Base-by-base conservation (phyloP, 2,888 invertebrate genomes). In the Tupiocoris notatus region DNA sequence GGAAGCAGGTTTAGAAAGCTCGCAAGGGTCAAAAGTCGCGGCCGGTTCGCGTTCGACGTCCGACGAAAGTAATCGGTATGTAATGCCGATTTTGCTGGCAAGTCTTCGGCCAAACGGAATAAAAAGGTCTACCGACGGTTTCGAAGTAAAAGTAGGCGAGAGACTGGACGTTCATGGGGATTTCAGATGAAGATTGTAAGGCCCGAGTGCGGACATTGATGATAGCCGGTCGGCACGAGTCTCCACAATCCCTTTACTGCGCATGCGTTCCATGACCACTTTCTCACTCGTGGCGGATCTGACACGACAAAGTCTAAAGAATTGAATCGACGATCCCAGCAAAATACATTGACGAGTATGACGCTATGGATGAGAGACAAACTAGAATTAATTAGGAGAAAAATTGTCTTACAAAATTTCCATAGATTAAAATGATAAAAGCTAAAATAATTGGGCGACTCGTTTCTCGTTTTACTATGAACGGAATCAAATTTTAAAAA, bases 131-230 rank as follows among this genome's bases (percentile, higher is more conserved):
- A 39, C 39, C 6, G 39, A 7, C 12, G 39, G 39, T 3, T 12
- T 39, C 6, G 39, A 39, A 57, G 67, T 67, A 67, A 67, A 67
- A 67, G 67, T 67, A 67, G 67, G 57, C 18, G 57, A 39, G 39
- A 65, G 64, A 64, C 64, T 25, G 64, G 65, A 65, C 65, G 39
- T n/a, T 54, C 66, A 18, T 63, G 20, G 23, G 22, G 20, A 24
- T 22, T 23, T 63, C 7, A 63, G 63, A n/a, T 63, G 63, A 63
- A 63, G 22, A 24, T 63, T n/a, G 39, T 7, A 7, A 39, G 12
- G 39, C 3, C 65, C 65, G 65, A 18, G 21, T 20, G 3, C 54
- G 20, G 1, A 22, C 67, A 56, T 67, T 67, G 54, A 67, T 57
- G 21, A 39, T 39, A 39, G 39, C 39, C 39, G 12, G 39, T 39